phyloP scores from a whole-genome alignment of 2,113 vertebrate genomes.

The Girardinichthys multiradiatus region DNA sequence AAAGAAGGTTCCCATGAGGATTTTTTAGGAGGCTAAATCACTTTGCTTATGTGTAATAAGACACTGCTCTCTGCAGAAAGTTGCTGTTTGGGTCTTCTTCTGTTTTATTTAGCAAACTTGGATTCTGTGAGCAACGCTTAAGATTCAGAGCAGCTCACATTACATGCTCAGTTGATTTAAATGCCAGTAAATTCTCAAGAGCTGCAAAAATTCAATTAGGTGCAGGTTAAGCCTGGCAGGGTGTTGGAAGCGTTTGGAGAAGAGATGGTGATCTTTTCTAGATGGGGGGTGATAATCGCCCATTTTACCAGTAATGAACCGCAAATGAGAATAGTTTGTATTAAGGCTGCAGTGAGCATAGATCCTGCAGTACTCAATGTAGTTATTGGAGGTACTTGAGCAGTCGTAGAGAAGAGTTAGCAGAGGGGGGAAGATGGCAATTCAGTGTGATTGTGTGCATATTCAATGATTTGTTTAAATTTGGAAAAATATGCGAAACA shows the following conservation, averaged over 20 bases:
- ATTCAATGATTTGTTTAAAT: no score
- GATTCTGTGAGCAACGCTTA: no score
- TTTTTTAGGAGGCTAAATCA: neutral
- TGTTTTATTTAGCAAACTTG: neutral
- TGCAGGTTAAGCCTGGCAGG: neutral
- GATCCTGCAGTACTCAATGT: neutral
- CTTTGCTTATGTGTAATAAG: neutral
- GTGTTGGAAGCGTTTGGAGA: neutral
- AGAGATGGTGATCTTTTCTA: neutral
- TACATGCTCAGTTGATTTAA: neutral
- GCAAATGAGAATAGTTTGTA: neutral
- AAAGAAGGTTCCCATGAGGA: no score
- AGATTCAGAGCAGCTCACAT: no score
- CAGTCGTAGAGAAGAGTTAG: no score
- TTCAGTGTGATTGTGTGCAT: no score
- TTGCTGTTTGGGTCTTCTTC: neutral
- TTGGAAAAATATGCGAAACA: no score
- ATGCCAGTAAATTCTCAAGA: neutral
- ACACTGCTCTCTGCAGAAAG: neutral
- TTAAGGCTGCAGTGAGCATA: neutral
- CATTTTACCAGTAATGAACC: neutral
- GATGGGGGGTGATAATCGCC: neutral
- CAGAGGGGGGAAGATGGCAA: no score
- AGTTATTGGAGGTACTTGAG: no score
- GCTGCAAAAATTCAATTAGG: neutral